phyloP scores from a whole-genome alignment of 1,140 invertebrate species.

The Scylla paramamosain region DNA sequence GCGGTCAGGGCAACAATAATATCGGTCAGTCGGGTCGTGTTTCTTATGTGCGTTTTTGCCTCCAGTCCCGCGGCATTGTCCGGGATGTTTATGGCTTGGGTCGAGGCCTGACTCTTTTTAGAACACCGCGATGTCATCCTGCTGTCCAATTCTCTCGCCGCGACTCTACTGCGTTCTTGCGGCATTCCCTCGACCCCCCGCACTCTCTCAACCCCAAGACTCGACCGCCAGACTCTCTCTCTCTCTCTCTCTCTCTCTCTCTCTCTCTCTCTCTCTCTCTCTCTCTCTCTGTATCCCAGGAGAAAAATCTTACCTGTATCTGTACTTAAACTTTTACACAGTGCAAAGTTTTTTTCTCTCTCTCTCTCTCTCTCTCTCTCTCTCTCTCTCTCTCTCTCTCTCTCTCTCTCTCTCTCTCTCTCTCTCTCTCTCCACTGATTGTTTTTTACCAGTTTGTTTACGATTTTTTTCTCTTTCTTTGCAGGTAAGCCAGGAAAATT shows the following conservation, averaged over 20 bases:
- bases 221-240: not conserved
- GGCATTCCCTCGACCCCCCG: not conserved
- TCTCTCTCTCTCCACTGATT: conserved; percentile 25
- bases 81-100: not conserved
- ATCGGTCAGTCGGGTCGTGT: conserved; percentile 9
- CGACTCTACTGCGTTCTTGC: too few species aligned
- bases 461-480: not conserved
- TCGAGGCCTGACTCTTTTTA: not conserved
- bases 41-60: not conserved
- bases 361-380: not conserved
- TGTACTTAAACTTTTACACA: too few species aligned
- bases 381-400: conserved; percentile 13
- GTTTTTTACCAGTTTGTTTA: not conserved
- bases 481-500: too few species aligned
- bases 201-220: not conserved
- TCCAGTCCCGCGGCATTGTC: not conserved
- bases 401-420: conserved; percentile 44
- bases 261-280: not conserved
- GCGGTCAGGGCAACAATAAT: not conserved
- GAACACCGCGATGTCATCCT: not conserved
- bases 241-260: not conserved
- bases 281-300: conserved; percentile 30
- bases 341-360: too few species aligned
- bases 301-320: too few species aligned
- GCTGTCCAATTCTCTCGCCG: not conserved